Percentiles rank a stretch among this genome's conserved stretches.
Evolutionary conservation across 2,113 vertebrate genomes (phyloP).

Genomic region (Eubucco bourcierii): DNA sequence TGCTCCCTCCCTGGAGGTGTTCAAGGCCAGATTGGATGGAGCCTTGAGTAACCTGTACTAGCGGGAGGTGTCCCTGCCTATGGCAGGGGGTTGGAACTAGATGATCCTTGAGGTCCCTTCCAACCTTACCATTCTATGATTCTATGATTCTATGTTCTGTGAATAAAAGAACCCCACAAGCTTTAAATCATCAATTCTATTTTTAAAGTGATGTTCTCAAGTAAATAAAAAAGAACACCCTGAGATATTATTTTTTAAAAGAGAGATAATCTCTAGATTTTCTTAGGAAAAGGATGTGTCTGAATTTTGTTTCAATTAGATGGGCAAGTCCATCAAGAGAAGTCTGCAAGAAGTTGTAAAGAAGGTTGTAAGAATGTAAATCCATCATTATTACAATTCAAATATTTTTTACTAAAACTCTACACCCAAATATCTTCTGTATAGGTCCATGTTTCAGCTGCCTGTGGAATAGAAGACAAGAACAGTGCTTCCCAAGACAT

Average conservation of each 20-base stretch:
- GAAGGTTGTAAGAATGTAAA: not conserved
- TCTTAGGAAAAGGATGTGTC: not conserved
- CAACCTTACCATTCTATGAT: too few relatives aligned
- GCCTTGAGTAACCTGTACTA: too few relatives aligned
- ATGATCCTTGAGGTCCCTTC: too few relatives aligned
- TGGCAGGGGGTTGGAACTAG: too few relatives aligned
- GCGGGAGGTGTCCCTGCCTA: too few relatives aligned
- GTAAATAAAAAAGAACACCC: not conserved
- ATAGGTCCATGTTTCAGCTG: not conserved
- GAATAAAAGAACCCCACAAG: not conserved
- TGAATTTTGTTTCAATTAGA: not conserved
- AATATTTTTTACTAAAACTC: not conserved
- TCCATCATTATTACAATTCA: not conserved
- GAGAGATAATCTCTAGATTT: not conserved
- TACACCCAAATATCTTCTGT: not conserved
- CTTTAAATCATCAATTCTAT: not conserved
- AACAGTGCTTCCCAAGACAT: not conserved
- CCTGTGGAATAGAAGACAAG: not conserved
- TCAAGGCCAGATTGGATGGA: too few relatives aligned
- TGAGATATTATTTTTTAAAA: not conserved
- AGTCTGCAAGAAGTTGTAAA: not conserved
- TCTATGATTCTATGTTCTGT: too few relatives aligned
- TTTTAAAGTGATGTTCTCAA: not conserved
- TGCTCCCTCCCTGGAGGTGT: too few relatives aligned
- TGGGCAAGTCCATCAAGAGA: not conserved